Percentiles rank a stretch among this genome's conserved stretches.
phyloP scores from a whole-genome alignment of 2,888 invertebrate species.

The Tubulanus polymorphus region DNA sequence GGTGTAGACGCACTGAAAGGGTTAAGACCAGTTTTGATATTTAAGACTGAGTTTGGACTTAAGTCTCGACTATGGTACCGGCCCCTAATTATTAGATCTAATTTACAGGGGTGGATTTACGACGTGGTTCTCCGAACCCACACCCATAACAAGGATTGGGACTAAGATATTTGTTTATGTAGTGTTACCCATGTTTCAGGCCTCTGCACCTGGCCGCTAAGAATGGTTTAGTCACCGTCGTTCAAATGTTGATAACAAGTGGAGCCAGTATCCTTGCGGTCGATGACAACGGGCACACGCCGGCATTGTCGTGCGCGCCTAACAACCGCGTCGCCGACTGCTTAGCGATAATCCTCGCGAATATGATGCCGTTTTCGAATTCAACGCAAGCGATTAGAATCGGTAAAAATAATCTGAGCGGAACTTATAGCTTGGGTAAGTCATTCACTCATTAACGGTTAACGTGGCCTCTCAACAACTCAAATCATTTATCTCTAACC shows the following conservation, averaged over 20 bases:
- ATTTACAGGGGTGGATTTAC: no score
- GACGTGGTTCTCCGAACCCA: no score
- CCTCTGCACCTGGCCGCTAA: constrained; percentile 63
- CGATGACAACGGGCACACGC: constrained; percentile 62
- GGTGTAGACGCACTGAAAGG: no score
- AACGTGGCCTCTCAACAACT: no score
- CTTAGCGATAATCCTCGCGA: constrained; percentile 59
- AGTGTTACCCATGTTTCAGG: no score
- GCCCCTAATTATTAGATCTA: no score
- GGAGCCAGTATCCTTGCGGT: constrained; percentile 61
- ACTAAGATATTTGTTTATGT: no score
- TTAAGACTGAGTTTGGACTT: no score
- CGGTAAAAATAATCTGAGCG: constrained; percentile 22
- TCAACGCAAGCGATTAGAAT: constrained; percentile 7
- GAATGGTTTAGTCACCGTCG: constrained; percentile 62
- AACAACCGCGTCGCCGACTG: constrained; percentile 63
- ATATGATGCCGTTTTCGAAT: constrained; percentile 43
- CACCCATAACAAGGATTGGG: no score
- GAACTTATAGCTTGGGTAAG: constrained; percentile 25
- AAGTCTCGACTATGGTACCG: no score
- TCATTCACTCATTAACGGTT: not conserved
- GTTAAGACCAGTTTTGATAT: no score
- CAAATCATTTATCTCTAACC: no score
- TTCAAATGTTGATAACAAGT: constrained; percentile 59
- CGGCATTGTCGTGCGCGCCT: constrained; percentile 64